A percentile compares a stretch with the other conserved stretches of the same genome.
Conservation (phyloP, 2,113 vertebrate genomes). For the Ivindomyrus marchei region DNA sequence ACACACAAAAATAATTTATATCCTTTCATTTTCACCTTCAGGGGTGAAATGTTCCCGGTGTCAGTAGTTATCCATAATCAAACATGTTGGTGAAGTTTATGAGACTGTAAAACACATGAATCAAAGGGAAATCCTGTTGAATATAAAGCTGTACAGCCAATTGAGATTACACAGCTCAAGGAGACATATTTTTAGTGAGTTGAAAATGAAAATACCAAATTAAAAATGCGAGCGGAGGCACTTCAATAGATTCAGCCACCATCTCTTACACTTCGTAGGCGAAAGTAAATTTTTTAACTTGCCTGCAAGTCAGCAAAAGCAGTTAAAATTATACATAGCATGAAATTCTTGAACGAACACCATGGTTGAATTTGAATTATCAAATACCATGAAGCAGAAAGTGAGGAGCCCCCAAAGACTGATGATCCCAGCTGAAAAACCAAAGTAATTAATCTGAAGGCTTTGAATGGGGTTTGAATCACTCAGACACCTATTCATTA, state of each 20-base stretch:
- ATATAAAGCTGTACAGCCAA: background rate
- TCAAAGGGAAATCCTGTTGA: background rate
- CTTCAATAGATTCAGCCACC: background rate
- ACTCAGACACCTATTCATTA: background rate
- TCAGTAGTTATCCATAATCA: background rate
- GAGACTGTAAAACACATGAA: background rate
- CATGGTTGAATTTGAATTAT: background rate
- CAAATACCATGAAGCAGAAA: background rate
- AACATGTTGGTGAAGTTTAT: background rate
- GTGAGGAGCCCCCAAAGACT: background rate
- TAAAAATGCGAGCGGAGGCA: background rate
- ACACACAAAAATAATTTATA: background rate
- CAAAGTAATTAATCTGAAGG: background rate
- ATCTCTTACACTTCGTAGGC: background rate
- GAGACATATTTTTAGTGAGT: background rate
- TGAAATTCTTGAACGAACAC: background rate
- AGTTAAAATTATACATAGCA: background rate
- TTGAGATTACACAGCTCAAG: background rate
- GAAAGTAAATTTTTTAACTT: background rate
- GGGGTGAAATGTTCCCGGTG: background rate
- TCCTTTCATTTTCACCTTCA: background rate
- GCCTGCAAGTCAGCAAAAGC: background rate
- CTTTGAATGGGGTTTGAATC: background rate
- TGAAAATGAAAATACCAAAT: background rate
- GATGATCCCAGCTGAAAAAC: background rate